phyloP scores from a whole-genome alignment of 1,140 invertebrate genomes.

The Tetranychus urticae region DNA sequence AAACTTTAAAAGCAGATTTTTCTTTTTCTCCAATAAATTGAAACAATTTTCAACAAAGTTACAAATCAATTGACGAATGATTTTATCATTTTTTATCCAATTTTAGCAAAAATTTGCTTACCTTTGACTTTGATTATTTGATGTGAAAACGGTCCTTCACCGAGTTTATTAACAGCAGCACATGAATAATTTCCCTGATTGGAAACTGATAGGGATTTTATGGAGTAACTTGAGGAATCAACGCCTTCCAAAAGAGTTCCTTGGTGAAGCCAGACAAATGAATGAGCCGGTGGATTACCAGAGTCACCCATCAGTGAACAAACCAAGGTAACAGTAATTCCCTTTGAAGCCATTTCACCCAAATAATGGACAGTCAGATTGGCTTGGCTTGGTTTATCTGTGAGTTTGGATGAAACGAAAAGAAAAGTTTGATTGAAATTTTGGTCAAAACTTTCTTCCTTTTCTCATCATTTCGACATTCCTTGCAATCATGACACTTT shows the following conservation, averaged over 20 bases:
- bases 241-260: not conserved
- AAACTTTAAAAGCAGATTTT: too few relatives aligned
- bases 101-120: slow-evolving; percentile 21
- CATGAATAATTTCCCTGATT: slow-evolving; percentile 65
- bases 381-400: slow-evolving; percentile 37
- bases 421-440: not conserved
- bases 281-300: slow-evolving; percentile 42
- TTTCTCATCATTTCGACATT: too few relatives aligned
- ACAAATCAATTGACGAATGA: too few relatives aligned
- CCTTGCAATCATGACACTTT: too few relatives aligned
- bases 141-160: slow-evolving; percentile 41
- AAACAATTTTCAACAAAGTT: too few relatives aligned
- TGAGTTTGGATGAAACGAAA: not conserved
- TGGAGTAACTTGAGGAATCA: not conserved
- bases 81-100: not conserved
- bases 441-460: too few relatives aligned
- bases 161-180: slow-evolving; percentile 51
- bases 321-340: slow-evolving; percentile 44
- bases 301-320: slow-evolving; percentile 46
- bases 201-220: slow-evolving; percentile 25
- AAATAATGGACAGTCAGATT: slow-evolving; percentile 8
- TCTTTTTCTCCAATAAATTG: too few relatives aligned
- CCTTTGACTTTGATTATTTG: slow-evolving; percentile 49
- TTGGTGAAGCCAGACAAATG: slow-evolving; percentile 12
- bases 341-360: slow-evolving; percentile 27